Evolutionary conservation across 2,113 vertebrate species (phyloP), one percentile per base, ranked within the genome.

Genomic region (Cettia cetti): DNA sequence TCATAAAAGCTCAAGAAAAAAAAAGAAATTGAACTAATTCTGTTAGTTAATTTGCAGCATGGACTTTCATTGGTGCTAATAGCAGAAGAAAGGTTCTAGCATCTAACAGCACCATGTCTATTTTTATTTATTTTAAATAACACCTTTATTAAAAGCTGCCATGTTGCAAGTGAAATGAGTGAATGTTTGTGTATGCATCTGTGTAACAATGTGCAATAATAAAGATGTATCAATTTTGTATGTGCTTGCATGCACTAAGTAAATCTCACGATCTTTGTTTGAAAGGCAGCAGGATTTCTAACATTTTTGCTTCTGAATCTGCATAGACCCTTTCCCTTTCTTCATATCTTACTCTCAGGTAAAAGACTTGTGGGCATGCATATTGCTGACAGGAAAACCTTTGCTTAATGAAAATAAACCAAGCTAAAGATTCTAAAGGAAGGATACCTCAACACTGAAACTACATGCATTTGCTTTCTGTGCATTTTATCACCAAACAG

Each of bases 401-500:
- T 90, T 47, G 18, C 65, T 90, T 96, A 91, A 94, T 82, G 84
- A 95, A 96, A 78, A 95, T 50, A 94, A 96, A 85, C 74, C 77
- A 74, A 86, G 50, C 23, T 94, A 93, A 94, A 97, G 74, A 85
- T 91, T 71, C 81, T 42, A 68, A 72, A 93, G 90, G 82, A 93
- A 92, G 56, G 56, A 83, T 78, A 64, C 49, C 65, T 93, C 79
- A 75, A 59, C 65, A 54, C 23, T 66, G 91, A 97, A 92, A 91
- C 57, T 14, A 66, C 61, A 47, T 9, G 33, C 63, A 77, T 92
- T 96, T 94, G 78, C 65, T 97, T 96, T 95, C 94, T 81, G 53
- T 81, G 84, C 84, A 95, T 96, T 97, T 97, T 91, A 97, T 53
- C 78, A 89, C 83, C 81, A 96, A 97, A 91, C 5, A 47, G 57